Conservation (phyloP, 2,888 invertebrate genomes). For the Liopterus haemorrhoidalis region DNA sequence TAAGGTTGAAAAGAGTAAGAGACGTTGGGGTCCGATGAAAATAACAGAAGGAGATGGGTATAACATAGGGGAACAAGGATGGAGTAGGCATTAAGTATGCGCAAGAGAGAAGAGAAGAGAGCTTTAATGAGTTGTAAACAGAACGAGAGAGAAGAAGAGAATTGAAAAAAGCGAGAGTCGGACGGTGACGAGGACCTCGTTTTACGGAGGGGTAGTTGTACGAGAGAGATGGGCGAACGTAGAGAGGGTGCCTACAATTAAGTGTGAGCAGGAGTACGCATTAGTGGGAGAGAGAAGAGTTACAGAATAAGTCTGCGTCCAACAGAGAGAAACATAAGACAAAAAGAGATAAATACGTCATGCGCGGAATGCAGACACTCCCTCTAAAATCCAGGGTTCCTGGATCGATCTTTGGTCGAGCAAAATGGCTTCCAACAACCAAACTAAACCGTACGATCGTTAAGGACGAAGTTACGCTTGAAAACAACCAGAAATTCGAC, state of each 20-base stretch:
- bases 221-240: slow-evolving; percentile 20
- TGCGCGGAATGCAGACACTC: slow-evolving; percentile 45
- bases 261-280: slow-evolving; percentile 13
- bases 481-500: slow-evolving; percentile 39
- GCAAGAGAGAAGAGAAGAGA: slow-evolving; percentile 7
- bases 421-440: slow-evolving; percentile 47
- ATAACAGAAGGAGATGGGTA: slow-evolving; percentile 16
- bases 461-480: slow-evolving; percentile 40
- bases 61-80: slow-evolving; percentile 1
- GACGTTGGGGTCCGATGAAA: slow-evolving; percentile 14
- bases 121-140: slow-evolving; percentile 24
- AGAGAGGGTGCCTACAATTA: slow-evolving; percentile 18
- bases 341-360: slow-evolving; percentile 48
- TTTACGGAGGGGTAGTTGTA: slow-evolving; percentile 7
- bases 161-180: neutral
- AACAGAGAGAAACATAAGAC: slow-evolving; percentile 45
- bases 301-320: slow-evolving; percentile 32
- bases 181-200: neutral
- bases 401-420: slow-evolving; percentile 46
- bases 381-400: slow-evolving; percentile 36
- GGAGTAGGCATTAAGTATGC: slow-evolving; percentile 20
- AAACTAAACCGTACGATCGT: slow-evolving; percentile 45
- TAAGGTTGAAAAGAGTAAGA: too few species aligned
- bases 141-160: slow-evolving; percentile 25
- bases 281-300: slow-evolving; percentile 27